These are phyloP conservation scores for Peromyscus maniculatus DNA, from an alignment of 2,113 vertebrate species.

Conservation along the genomic window DNA sequence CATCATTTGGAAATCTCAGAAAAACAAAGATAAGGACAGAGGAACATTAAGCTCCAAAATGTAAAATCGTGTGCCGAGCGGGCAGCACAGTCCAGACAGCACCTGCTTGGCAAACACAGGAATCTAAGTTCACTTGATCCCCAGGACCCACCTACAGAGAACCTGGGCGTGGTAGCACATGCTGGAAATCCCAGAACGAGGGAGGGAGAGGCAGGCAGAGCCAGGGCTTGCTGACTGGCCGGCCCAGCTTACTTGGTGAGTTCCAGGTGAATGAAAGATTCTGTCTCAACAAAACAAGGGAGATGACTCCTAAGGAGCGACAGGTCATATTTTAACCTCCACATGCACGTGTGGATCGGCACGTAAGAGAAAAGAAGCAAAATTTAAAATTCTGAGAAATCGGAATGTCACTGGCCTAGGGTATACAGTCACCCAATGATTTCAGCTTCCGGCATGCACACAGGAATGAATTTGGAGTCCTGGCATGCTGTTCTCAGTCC, in stretches of 20 bases:
- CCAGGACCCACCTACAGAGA: not conserved
- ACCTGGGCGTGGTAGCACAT: rapidly evolving
- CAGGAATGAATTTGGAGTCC: not conserved
- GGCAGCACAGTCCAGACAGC: too few species aligned
- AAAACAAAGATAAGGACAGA: not conserved
- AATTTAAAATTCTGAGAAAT: not conserved
- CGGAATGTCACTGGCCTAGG: too few species aligned
- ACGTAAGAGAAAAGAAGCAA: not conserved
- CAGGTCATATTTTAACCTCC: too few species aligned
- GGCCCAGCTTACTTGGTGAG: not conserved
- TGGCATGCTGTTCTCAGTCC: not conserved
- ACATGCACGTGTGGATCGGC: too few species aligned
- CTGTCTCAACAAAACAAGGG: not conserved
- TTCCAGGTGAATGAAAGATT: not conserved
- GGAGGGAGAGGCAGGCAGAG: not conserved
- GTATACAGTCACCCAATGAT: rapidly evolving
- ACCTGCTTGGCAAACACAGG: not conserved
- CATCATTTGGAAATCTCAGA: conserved; percentile 47
- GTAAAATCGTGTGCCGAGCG: not conserved
- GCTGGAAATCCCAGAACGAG: not conserved
- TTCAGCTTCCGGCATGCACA: not conserved
- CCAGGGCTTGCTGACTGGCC: too few species aligned
- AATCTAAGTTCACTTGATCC: not conserved
- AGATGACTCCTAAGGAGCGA: not conserved
- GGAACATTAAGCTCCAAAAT: not conserved